Percentiles rank a stretch among this genome's conserved stretches.
These are phyloP conservation scores for Rotaria sp. DNA, from an alignment of 2,888 invertebrate genomes.

Conservation along the genomic window DNA sequence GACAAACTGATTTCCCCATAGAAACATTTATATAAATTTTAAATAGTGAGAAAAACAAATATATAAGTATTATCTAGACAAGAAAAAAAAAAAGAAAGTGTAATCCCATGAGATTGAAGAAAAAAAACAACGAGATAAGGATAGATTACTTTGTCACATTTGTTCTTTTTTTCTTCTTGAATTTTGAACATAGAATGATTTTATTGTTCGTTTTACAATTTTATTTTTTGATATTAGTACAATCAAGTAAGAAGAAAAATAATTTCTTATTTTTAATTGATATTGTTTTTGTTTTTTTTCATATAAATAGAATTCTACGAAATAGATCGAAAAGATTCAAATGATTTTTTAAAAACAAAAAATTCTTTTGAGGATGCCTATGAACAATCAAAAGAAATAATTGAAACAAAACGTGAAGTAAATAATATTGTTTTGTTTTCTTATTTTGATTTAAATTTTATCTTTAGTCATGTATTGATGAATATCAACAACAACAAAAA, in stretches of 20 bases:
- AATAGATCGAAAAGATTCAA: not conserved
- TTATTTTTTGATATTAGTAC: not conserved
- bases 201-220: not conserved
- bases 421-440: not conserved
- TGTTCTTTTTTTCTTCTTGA: not conserved
- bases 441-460: not conserved
- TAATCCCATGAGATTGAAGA: not conserved
- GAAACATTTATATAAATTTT: not conserved
- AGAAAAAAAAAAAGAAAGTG: not conserved
- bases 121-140: not conserved
- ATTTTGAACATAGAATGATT: not conserved
- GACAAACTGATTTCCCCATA: not conserved
- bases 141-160: not conserved
- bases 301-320: not conserved
- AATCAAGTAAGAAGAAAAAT: not conserved
- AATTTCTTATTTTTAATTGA: not conserved
- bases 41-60: not conserved
- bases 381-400: not conserved
- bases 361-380: not conserved
- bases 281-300: not conserved
- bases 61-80: not conserved
- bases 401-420: conserved; percentile 4
- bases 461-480: not conserved
- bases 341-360: not conserved
- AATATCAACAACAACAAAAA: not conserved